phyloP scores from a whole-genome alignment of 2,888 invertebrate genomes.

The Notodonta dromedarius region DNA sequence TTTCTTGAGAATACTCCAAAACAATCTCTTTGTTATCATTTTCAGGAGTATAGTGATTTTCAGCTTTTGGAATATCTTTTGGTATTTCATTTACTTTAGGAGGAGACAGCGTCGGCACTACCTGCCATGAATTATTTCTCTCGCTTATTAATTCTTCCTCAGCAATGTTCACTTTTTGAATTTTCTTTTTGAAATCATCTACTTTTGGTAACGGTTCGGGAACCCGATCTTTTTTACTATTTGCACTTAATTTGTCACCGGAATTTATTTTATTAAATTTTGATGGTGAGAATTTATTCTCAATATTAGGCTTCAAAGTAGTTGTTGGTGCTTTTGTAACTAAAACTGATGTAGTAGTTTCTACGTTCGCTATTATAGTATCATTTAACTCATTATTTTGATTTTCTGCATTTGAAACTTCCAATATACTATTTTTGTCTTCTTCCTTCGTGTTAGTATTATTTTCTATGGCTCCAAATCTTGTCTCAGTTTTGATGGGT shows the following conservation, averaged over 20 bases:
- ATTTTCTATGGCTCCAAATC: slow-evolving; percentile 12
- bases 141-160: slow-evolving; percentile 71
- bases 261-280: slow-evolving; percentile 38
- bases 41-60: slow-evolving; percentile 51
- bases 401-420: slow-evolving; percentile 18
- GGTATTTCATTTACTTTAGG: slow-evolving; percentile 68
- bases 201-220: slow-evolving; percentile 61
- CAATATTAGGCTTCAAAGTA: slow-evolving; percentile 8
- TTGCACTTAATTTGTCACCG: slow-evolving; percentile 25
- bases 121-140: slow-evolving; percentile 82
- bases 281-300: slow-evolving; percentile 26
- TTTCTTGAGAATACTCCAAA: slow-evolving; percentile 73
- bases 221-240: slow-evolving; percentile 45
- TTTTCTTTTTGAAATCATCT: slow-evolving; percentile 77
- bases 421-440: slow-evolving; percentile 8
- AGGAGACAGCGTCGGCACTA: slow-evolving; percentile 84
- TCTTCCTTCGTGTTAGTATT: slow-evolving; percentile 11
- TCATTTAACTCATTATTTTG: slow-evolving; percentile 13
- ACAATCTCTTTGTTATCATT: slow-evolving; percentile 65
- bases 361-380: slow-evolving; percentile 12
- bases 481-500: slow-evolving; percentile 14
- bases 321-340: slow-evolving; percentile 21
- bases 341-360: slow-evolving; percentile 19
- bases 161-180: slow-evolving; percentile 76
- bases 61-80: slow-evolving; percentile 68